Evolutionary conservation across 1,140 invertebrate species (phyloP).

Genomic region (Arctopsyche grandis): DNA sequence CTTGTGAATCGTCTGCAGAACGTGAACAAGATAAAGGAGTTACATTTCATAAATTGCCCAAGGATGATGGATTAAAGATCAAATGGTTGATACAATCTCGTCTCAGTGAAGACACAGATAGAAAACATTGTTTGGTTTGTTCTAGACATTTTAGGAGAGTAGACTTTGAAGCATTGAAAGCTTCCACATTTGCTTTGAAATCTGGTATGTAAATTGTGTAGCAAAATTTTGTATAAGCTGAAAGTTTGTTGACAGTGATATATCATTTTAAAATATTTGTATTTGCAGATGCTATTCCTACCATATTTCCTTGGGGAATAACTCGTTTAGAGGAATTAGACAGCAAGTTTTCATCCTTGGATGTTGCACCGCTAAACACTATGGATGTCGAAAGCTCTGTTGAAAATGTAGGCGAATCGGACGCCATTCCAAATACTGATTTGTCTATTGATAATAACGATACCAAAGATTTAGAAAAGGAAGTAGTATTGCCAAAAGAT

Average conservation of each 20-base stretch:
- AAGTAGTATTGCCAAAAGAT: background rate
- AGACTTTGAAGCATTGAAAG: conserved; percentile 67
- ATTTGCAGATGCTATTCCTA: conserved; percentile 59
- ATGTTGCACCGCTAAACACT: background rate
- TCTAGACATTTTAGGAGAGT: conserved; percentile 71
- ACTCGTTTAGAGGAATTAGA: conserved; percentile 41
- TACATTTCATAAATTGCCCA: conserved; percentile 68
- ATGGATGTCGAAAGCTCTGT: conserved; percentile 42
- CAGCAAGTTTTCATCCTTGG: conserved; percentile 29
- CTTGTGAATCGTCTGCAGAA: conserved; percentile 59
- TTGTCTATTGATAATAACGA: background rate
- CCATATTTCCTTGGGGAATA: conserved; percentile 62
- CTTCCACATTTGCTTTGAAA: conserved; percentile 60
- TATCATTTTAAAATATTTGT: conserved; percentile 53
- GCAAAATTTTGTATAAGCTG: conserved; percentile 54
- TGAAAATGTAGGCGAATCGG: background rate
- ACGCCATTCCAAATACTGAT: background rate
- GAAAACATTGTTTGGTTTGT: conserved; percentile 70
- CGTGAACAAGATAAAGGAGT: conserved; percentile 64
- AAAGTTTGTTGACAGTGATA: background rate
- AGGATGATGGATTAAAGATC: conserved; percentile 60
- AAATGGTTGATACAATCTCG: conserved; percentile 66
- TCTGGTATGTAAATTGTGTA: conserved; percentile 66
- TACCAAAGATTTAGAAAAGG: background rate
- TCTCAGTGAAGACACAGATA: conserved; percentile 64